Evolutionary conservation across 2,113 vertebrate genomes (phyloP).

Genomic region (Bufo gargarizans): DNA sequence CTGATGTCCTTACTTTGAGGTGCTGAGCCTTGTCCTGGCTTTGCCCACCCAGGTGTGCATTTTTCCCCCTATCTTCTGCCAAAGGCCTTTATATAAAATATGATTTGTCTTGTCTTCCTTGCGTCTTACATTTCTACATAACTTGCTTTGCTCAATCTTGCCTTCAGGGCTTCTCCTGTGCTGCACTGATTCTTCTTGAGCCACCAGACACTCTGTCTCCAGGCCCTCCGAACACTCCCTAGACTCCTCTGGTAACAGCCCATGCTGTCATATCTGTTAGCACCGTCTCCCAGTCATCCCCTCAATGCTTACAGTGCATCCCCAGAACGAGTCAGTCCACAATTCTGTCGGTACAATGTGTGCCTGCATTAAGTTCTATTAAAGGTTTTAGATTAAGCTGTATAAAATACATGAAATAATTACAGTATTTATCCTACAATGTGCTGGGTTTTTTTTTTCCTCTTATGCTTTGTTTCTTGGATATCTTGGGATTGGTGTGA

Average conservation of each 20-base stretch:
- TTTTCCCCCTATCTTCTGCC: background rate
- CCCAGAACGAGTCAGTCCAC: background rate
- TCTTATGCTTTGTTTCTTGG: no score
- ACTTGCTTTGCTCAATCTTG: background rate
- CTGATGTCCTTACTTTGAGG: background rate
- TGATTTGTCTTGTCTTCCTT: background rate
- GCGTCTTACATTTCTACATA: background rate
- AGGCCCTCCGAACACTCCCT: conserved; percentile 1
- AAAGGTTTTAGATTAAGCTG: background rate
- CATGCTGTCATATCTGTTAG: background rate
- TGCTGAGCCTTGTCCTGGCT: background rate
- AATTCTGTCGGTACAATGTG: background rate
- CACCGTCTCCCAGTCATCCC: background rate
- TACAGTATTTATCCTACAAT: background rate
- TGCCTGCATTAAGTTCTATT: background rate
- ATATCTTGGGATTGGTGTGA: no score
- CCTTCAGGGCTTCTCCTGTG: conserved; percentile 14
- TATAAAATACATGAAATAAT: background rate
- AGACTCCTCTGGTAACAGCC: background rate
- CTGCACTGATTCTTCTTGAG: conserved; percentile 10
- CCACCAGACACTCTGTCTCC: conserved; percentile 20
- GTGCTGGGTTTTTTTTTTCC: background rate
- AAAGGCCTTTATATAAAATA: background rate
- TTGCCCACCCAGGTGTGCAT: background rate
- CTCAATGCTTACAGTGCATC: background rate